These are phyloP conservation scores for Nothura maculosa DNA, from an alignment of 2,797 vertebrate genomes.

Conservation along the genomic window DNA sequence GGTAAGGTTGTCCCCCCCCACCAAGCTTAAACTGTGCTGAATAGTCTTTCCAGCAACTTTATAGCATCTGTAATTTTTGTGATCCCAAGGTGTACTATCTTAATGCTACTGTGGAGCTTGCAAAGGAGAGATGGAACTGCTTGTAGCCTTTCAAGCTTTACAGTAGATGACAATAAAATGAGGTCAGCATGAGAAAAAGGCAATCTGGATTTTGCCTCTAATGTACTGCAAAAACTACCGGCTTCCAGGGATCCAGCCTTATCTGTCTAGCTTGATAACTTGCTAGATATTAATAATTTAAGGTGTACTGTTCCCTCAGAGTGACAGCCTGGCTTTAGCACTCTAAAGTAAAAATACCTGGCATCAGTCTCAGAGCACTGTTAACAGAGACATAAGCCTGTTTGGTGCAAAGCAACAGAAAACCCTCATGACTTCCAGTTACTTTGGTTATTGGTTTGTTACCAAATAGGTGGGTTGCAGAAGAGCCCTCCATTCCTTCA, in stretches of 20 bases:
- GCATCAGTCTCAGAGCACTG: not conserved
- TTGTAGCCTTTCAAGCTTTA: not conserved
- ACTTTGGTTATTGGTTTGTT: not conserved
- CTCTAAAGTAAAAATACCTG: not conserved
- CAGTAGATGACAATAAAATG: not conserved
- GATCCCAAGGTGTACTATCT: not conserved
- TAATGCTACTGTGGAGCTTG: not conserved
- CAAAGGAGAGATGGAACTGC: not conserved
- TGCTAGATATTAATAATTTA: not conserved
- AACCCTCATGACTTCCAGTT: fast-evolving
- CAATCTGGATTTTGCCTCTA: not conserved
- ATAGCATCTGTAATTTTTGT: not conserved
- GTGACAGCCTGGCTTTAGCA: not conserved
- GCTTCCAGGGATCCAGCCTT: not conserved
- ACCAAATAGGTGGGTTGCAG: not conserved
- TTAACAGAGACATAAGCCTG: not conserved
- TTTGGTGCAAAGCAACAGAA: not conserved
- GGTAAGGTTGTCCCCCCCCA: not conserved
- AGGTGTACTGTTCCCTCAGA: not conserved
- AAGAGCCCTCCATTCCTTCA: not conserved
- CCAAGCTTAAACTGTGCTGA: not conserved
- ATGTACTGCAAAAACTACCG: not conserved
- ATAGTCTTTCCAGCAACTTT: not conserved
- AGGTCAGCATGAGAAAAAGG: conserved; percentile 21
- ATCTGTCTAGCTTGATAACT: conserved; percentile 22